Conservation (phyloP, 2,888 invertebrate genomes). For the Apamea sordens region DNA sequence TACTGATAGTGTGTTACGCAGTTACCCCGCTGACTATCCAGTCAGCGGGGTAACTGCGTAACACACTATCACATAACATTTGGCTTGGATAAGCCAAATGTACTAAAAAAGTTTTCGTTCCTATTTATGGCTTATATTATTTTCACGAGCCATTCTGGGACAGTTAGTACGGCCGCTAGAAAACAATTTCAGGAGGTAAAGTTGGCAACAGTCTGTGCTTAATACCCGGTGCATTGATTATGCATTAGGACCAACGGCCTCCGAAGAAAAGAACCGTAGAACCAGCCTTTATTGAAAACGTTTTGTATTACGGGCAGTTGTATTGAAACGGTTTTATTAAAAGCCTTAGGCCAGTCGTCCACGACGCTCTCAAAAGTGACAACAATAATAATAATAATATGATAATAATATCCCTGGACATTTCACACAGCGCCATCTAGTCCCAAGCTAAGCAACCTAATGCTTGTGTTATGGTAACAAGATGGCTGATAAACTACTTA, state of each 20-base stretch:
- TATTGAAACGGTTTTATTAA: constrained; percentile 49
- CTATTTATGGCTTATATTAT: background rate
- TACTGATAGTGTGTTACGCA: too few relatives aligned
- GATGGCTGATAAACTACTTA: too few relatives aligned
- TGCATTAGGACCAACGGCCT: constrained; percentile 62
- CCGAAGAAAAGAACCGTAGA: constrained; percentile 29
- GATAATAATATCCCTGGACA: too few relatives aligned
- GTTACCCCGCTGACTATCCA: too few relatives aligned
- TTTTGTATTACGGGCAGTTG: constrained; percentile 29
- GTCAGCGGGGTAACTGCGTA: too few relatives aligned
- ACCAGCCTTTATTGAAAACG: constrained; percentile 53
- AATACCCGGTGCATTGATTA: constrained; percentile 68
- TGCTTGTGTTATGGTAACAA: too few relatives aligned
- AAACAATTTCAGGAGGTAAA: constrained; percentile 56
- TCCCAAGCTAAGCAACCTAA: too few relatives aligned
- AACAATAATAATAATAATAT: too few relatives aligned
- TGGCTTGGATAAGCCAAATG: too few relatives aligned
- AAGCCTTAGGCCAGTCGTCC: background rate
- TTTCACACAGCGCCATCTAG: too few relatives aligned
- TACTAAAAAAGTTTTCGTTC: background rate
- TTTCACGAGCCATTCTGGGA: constrained; percentile 17
- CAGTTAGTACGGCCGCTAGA: constrained; percentile 37
- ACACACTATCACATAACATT: too few relatives aligned
- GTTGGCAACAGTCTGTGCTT: constrained; percentile 63
- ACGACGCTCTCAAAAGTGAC: background rate